A percentile compares a stretch with the other conserved stretches of the same genome.
Evolutionary conservation across 2,113 vertebrate species (phyloP).

Genomic region (Amblyopsis rosae): DNA sequence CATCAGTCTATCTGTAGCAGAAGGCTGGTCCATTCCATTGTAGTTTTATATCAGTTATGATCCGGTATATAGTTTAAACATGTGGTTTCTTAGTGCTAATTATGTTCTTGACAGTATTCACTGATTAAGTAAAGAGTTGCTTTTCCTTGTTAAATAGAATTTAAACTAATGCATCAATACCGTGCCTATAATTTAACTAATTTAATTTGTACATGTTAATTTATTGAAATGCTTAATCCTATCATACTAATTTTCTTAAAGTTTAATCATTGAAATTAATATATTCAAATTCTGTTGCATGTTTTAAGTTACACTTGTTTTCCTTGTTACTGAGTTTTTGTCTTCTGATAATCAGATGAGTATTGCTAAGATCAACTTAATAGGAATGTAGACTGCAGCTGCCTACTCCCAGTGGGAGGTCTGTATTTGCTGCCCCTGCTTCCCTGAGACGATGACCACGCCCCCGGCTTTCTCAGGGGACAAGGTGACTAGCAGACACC

Average conservation of each 20-base stretch:
- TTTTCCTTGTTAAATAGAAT: constrained; percentile 39
- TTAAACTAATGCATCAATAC: constrained; percentile 50
- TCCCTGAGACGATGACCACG: background rate
- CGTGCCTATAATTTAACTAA: constrained; percentile 75
- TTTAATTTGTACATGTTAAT: constrained; percentile 78
- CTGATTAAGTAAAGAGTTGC: constrained; percentile 53
- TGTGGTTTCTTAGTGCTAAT: constrained; percentile 60
- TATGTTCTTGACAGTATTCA: constrained; percentile 49
- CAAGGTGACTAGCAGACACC: too few species aligned
- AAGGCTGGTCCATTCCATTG: constrained; percentile 27
- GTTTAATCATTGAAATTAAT: constrained; percentile 58
- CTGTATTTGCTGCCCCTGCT: constrained; percentile 55
- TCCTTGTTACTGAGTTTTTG: constrained; percentile 62
- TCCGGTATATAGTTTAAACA: constrained; percentile 60
- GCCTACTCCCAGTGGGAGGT: too few species aligned
- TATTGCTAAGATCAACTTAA: constrained; percentile 27
- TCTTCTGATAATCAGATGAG: constrained; percentile 23
- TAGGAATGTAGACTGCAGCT: background rate
- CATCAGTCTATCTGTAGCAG: constrained; percentile 35
- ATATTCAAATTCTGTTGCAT: constrained; percentile 60
- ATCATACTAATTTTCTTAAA: constrained; percentile 45
- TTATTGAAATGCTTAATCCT: constrained; percentile 76
- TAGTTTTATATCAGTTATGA: constrained; percentile 1
- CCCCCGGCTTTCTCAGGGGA: too few species aligned
- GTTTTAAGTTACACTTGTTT: constrained; percentile 31